Percentiles rank a stretch among this genome's conserved stretches.
Conservation (phyloP, 1,140 invertebrate species). For the Trachelipus rathkii region DNA sequence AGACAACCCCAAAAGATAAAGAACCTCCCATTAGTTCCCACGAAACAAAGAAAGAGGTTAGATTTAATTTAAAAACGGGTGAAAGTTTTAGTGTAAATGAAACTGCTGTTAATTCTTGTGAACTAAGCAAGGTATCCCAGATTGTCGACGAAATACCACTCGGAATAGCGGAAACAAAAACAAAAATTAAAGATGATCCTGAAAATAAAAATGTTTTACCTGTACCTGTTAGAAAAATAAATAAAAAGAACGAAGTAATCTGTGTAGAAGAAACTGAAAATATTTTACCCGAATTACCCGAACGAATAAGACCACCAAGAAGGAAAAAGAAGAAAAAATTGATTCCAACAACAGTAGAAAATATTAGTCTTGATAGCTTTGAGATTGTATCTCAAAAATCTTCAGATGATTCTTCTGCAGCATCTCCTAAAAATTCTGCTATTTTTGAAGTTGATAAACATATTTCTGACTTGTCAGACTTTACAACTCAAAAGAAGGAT, state of each 20-base stretch:
- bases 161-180: conserved; percentile 13
- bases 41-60: conserved; percentile 42
- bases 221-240: background rate
- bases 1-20: conserved; percentile 8
- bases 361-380: conserved; percentile 23
- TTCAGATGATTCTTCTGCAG: background rate
- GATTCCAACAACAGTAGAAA: conserved; percentile 31
- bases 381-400: background rate
- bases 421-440: background rate
- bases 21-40: conserved; percentile 27
- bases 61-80: conserved; percentile 36
- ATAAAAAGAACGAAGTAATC: background rate
- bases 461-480: too few species aligned
- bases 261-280: conserved; percentile 29
- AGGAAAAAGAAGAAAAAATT: conserved; percentile 40
- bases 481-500: too few species aligned
- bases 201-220: background rate
- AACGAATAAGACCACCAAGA: conserved; percentile 40
- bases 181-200: background rate
- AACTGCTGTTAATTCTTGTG: conserved; percentile 4
- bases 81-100: conserved; percentile 16
- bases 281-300: conserved; percentile 37
- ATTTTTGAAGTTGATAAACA: background rate
- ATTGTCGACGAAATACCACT: background rate
- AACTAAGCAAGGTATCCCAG: background rate